Conservation (phyloP, 2,113 vertebrate genomes). For the Otis tarda region DNA sequence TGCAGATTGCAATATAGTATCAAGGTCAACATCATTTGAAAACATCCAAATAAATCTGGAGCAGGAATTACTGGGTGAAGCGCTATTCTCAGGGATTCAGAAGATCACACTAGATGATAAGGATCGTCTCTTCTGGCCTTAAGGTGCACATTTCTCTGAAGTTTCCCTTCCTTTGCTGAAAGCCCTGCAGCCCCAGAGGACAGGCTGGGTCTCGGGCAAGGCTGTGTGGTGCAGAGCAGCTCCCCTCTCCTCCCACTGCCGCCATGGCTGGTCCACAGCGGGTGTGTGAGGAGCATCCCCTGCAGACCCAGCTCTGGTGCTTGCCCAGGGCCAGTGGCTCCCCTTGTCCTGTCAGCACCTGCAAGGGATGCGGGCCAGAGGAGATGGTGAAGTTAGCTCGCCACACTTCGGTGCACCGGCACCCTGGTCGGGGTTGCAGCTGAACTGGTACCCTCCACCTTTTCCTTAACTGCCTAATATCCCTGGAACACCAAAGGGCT, state of each 20-base stretch:
- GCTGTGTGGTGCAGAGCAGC: rapidly evolving
- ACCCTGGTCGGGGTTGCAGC: background rate
- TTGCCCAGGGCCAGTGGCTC: rapidly evolving
- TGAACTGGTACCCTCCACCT: background rate
- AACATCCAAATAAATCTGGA: conserved; percentile 10
- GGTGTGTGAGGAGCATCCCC: rapidly evolving
- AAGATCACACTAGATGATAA: background rate
- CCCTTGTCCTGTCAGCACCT: background rate
- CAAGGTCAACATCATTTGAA: conserved; percentile 20
- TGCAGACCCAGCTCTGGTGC: background rate
- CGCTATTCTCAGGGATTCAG: background rate
- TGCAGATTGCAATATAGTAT: background rate
- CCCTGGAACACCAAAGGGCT: background rate
- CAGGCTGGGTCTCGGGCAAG: background rate
- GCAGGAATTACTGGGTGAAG: background rate
- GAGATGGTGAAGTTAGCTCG: too few relatives aligned
- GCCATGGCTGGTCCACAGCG: rapidly evolving
- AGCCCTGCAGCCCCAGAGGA: too few relatives aligned
- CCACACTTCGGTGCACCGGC: rapidly evolving
- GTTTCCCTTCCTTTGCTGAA: background rate
- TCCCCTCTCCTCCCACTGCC: background rate
- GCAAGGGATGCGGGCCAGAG: rapidly evolving
- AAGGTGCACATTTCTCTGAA: background rate
- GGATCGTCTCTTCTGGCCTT: background rate
- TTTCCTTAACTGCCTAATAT: background rate